Conservation (phyloP, 2,888 invertebrate genomes). For the Hemaris fuciformis region DNA sequence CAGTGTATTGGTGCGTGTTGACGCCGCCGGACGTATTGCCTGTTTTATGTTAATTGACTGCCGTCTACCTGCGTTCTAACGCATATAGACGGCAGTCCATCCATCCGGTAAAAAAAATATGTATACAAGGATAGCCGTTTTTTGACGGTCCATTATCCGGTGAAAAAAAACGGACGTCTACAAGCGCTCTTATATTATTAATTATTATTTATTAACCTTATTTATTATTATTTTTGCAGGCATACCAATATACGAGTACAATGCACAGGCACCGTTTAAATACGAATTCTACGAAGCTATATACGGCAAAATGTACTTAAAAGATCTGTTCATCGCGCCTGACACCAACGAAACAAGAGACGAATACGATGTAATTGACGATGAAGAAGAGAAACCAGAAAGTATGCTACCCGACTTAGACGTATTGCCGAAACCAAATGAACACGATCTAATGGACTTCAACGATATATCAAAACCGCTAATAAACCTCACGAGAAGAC, state of each 20-base stretch:
- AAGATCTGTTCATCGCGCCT: conserved; percentile 12
- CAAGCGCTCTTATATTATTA: too few species aligned
- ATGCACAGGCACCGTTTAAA: neutral
- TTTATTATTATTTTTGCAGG: conserved; percentile 3
- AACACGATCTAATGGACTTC: conserved; percentile 15
- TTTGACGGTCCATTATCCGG: too few species aligned
- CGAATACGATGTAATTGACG: neutral
- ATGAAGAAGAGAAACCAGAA: neutral
- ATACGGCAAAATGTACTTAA: conserved; percentile 21
- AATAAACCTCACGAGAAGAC: conserved; percentile 12
- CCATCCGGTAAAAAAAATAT: too few species aligned
- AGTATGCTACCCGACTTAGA: neutral
- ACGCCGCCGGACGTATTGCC: too few species aligned
- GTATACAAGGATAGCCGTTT: too few species aligned
- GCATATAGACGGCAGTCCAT: too few species aligned
- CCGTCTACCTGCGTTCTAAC: too few species aligned
- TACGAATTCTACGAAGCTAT: conserved; percentile 18
- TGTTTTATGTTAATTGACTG: too few species aligned
- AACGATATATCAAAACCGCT: conserved; percentile 8
- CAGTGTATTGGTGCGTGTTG: too few species aligned
- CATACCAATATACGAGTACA: neutral
- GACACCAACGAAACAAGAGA: neutral
- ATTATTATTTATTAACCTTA: too few species aligned
- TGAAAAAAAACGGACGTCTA: too few species aligned
- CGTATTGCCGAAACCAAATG: neutral